Percentiles rank a stretch among this genome's conserved stretches.
phyloP scores from a whole-genome alignment of 2,888 invertebrate genomes.

The Blastobasis lacticolella region DNA sequence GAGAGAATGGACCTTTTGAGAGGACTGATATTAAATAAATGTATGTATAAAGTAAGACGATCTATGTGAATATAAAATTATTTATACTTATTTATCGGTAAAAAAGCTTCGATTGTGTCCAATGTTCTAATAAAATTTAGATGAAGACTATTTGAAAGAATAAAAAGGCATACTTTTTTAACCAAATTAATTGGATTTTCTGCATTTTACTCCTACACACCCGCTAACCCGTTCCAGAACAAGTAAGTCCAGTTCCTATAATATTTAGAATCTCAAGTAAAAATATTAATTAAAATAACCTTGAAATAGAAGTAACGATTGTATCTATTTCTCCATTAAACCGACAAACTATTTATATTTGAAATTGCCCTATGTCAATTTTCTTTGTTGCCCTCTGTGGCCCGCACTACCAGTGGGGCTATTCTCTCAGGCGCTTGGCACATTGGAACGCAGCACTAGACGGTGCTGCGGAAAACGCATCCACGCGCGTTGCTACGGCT shows the following conservation, averaged over 20 bases:
- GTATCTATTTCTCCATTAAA: too few species aligned
- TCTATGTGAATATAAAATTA: conserved; percentile 75
- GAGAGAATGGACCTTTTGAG: conserved; percentile 75
- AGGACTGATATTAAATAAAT: conserved; percentile 75
- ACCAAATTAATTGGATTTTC: conserved; percentile 61
- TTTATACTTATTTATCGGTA: conserved; percentile 75
- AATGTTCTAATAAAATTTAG: conserved; percentile 75
- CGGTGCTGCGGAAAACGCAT: too few species aligned
- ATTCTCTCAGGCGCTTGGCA: too few species aligned
- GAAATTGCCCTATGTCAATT: too few species aligned
- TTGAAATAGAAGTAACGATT: too few species aligned
- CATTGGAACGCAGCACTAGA: too few species aligned
- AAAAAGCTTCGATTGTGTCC: conserved; percentile 74
- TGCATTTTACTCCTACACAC: conserved; percentile 5
- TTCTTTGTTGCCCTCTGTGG: too few species aligned
- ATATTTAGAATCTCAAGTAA: neutral
- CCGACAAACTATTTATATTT: too few species aligned
- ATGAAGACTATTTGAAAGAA: conserved; percentile 75
- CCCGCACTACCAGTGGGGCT: too few species aligned
- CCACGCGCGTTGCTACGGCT: too few species aligned
- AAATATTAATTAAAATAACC: neutral
- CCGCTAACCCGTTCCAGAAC: neutral
- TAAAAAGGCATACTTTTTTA: conserved; percentile 75
- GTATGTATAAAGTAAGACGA: conserved; percentile 71
- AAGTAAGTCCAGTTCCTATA: neutral